Evolutionary conservation across 1,140 invertebrate genomes (phyloP), one percentile per base, ranked within the genome.

Genomic region (Eriocheir sinensis): DNA sequence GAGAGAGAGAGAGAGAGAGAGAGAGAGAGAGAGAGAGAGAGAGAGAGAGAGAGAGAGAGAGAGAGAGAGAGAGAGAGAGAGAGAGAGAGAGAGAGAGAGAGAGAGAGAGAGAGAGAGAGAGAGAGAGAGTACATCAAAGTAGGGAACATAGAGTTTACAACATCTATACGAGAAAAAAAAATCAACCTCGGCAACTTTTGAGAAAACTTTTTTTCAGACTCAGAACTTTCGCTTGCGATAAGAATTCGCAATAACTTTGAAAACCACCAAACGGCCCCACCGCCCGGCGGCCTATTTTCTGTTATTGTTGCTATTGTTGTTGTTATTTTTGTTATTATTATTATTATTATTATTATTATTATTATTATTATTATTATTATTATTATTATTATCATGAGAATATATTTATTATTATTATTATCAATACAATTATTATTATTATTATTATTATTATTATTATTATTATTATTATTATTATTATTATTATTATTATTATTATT

Each of bases 1-100:
- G 79, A 81, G 79, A 81, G 79, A 81, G 53, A 72, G 53, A 72
- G 53, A 72, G 53, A 72, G 53, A 72, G 53, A 72, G 53, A 72
- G 53, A 72, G 53, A 72, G 53, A 72, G 53, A 72, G 53, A 72
- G 53, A 72, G 53, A 72, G 53, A 72, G 53, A 72, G 53, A 72
- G 53, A 72, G 53, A 72, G 53, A 72, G 53, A 72, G 53, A 72
- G 53, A 72, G 53, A 72, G 53, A 72, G 53, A 72, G 53, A 72
- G 53, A 72, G 53, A 72, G 53, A 72, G 53, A 72, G 53, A 72
- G 53, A 72, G 53, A 72, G 53, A 72, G 53, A 72, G 53, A 72
- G 53, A 72, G 53, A 72, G 53, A 72, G 53, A 72, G 53, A 72
- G 53, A 72, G 53, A 72, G 53, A 72, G 53, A 72, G 53, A 72